phyloP scores from a whole-genome alignment of 2,797 vertebrate genomes.

The Sebastes matsubarae region DNA sequence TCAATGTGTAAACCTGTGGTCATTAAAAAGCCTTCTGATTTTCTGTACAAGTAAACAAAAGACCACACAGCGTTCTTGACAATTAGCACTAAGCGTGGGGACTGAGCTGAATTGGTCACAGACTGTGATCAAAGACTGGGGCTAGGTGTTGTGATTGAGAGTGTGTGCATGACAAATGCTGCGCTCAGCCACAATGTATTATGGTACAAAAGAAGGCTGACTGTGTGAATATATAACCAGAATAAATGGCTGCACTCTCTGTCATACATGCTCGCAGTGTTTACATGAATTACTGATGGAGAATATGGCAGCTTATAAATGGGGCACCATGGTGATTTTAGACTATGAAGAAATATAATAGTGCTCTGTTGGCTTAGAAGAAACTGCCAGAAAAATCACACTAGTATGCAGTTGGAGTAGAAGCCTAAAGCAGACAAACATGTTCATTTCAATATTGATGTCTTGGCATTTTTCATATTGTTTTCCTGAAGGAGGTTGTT shows the following conservation, averaged over 20 bases:
- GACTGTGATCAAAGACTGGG: slow-evolving; percentile 18
- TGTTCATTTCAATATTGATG: no score
- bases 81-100: not conserved
- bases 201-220: slow-evolving; percentile 13
- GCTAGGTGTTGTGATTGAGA: slow-evolving; percentile 25
- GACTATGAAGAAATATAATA: not conserved
- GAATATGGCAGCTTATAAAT: slow-evolving; percentile 17
- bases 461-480: not conserved
- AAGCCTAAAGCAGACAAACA: not conserved
- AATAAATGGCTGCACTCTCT: slow-evolving; percentile 41
- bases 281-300: slow-evolving; percentile 42
- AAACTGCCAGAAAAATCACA: not conserved
- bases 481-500: not conserved
- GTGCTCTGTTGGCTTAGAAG: not conserved
- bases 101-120: slow-evolving; percentile 25
- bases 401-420: not conserved
- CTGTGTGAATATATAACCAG: slow-evolving; percentile 27
- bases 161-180: slow-evolving; percentile 26
- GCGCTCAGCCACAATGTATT: slow-evolving; percentile 14
- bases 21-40: slow-evolving; percentile 25
- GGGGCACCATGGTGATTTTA: slow-evolving; percentile 1
- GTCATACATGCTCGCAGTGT: slow-evolving; percentile 6
- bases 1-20: slow-evolving; percentile 2
- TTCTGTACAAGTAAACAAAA: slow-evolving; percentile 5
- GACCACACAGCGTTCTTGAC: not conserved